Conservation (phyloP, 2,113 vertebrate species). For the Pteruthius melanotis region DNA sequence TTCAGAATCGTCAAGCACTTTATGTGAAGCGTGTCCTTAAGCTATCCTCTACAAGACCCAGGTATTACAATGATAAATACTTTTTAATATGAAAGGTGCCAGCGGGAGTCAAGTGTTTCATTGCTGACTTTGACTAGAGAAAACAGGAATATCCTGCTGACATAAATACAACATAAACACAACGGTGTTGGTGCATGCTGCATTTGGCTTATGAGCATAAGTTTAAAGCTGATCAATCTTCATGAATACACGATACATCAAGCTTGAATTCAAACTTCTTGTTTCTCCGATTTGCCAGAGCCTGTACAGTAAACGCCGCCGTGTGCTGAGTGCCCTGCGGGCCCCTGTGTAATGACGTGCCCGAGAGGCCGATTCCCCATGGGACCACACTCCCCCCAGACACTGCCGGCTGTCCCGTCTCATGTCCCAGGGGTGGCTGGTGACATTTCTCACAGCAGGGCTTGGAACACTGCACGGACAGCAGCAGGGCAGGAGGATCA, state of each 20-base stretch:
- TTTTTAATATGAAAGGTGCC: not conserved
- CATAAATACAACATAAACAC: not conserved
- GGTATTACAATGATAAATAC: not conserved
- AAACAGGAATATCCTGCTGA: not conserved
- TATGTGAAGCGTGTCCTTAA: not conserved
- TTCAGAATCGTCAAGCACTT: not conserved
- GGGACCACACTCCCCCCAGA: accelerated
- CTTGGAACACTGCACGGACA: accelerated
- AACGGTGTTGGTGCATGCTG: not conserved
- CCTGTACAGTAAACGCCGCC: accelerated
- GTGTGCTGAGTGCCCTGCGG: accelerated
- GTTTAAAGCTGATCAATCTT: not conserved
- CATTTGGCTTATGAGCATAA: not conserved
- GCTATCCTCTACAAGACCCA: not conserved
- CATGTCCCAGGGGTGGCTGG: not conserved
- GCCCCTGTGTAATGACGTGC: no score
- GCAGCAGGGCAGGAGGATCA: no score
- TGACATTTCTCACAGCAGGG: not conserved
- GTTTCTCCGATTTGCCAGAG: not conserved
- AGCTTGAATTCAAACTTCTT: not conserved
- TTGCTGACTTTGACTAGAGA: not conserved
- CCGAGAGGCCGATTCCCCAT: not conserved
- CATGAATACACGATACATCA: not conserved
- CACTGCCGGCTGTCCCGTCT: accelerated
- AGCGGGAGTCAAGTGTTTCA: not conserved